Evolutionary conservation across 2,113 vertebrate genomes (phyloP), one percentile per base, ranked within the genome.

Genomic region (Emberiza fucata): DNA sequence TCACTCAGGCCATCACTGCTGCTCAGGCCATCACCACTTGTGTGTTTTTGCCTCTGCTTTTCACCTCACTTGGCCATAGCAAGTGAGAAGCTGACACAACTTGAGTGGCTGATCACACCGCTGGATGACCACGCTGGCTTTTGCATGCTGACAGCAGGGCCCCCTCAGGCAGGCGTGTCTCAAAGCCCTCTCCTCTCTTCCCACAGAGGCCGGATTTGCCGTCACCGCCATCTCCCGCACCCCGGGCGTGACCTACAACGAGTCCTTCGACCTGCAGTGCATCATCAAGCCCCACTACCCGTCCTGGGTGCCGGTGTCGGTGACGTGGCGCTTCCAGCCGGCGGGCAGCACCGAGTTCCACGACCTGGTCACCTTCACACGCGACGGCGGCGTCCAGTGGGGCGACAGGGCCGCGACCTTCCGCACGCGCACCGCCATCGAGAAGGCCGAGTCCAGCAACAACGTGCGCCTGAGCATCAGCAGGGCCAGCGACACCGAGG

Each of bases 171-270:
- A 59, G 44, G 29, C 2, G 13, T 39, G 13, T 39, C 45, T 92
- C 45, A 94, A 28, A 29, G 22, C 66, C 39, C 68, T 80, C 81
- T 66, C 90, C 65, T 91, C 33, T 96, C 77, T 63, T 57, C 70
- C 85, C 19, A 1, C 97, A 99, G 99, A 99, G 94, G 99, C 98
- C 0, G 98, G 99, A 8, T 99, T 99, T 80, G 98, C 98, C 1
- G 98, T 99, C 79, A 99, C 99, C 0, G 99, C 99, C n/a, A 99
- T 99, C 64, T 99, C 99, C 5, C 98, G 99, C 60, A 99, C 99
- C 0, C 99, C 99, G 0, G 99, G 99, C 0, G 98, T 99, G 31
- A 99, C 98, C 79, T 99, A 99, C 85, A 98, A 99, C 0, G 99
- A 99, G 56, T 99, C 99, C 20, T 99, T 99, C 4, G 99, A 99